Evolutionary conservation across 2,797 vertebrate species (phyloP).

Genomic region (Oceanodroma leucorhoa): DNA sequence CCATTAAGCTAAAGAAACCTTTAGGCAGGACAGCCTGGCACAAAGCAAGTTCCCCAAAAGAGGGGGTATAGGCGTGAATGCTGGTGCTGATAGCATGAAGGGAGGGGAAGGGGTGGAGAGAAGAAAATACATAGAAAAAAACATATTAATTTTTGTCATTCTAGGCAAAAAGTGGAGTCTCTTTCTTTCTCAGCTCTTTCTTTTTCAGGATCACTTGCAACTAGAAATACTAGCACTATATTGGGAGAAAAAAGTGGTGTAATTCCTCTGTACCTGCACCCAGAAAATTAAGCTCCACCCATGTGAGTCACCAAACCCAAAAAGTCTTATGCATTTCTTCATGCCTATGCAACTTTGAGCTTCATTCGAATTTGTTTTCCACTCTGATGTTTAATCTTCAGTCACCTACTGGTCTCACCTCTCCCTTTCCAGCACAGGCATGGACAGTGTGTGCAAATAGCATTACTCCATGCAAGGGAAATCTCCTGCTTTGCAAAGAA

Average conservation of each 20-base stretch:
- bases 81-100: not conserved
- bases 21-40: not conserved
- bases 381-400: not conserved
- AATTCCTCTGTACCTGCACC: not conserved
- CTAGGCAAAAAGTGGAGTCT: not conserved
- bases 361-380: not conserved
- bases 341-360: not conserved
- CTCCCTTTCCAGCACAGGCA: not conserved
- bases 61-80: not conserved
- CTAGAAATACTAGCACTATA: not conserved
- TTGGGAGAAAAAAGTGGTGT: not conserved
- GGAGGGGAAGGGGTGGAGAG: fast-evolving
- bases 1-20: not conserved
- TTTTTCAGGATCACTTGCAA: not conserved
- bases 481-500: not conserved
- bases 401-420: not conserved
- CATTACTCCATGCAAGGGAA: not conserved
- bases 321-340: not conserved
- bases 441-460: not conserved
- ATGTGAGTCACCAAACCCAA: not conserved
- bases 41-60: not conserved
- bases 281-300: not conserved
- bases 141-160: not conserved
- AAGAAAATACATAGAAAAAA: not conserved
- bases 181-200: not conserved